Percentiles rank a stretch among this genome's conserved stretches.
Evolutionary conservation across 2,113 vertebrate species (phyloP).

Genomic region (Corydoras maculifer): DNA sequence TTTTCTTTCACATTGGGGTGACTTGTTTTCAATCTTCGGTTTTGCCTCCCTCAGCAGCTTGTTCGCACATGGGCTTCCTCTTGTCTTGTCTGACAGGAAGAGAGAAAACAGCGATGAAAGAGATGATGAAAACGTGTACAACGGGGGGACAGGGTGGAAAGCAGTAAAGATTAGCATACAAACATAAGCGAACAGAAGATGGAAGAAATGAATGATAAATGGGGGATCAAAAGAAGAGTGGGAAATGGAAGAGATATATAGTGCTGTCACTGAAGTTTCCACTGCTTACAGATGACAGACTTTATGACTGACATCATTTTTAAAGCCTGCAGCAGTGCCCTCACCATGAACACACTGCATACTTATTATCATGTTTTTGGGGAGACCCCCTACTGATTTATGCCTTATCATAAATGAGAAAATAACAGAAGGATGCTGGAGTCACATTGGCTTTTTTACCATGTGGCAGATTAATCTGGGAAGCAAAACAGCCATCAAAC

Average conservation of each 20-base stretch:
- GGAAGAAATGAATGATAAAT: not conserved
- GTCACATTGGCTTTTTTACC: not conserved
- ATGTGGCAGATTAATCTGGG: not conserved
- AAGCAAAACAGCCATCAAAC: not conserved
- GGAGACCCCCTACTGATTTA: not conserved
- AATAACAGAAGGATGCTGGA: not conserved
- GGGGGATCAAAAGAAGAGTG: not conserved
- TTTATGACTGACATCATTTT: not conserved
- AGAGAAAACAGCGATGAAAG: not conserved
- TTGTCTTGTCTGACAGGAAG: not conserved
- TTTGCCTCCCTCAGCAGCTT: not conserved
- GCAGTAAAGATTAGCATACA: not conserved
- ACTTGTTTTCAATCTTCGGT: not conserved
- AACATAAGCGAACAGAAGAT: not conserved
- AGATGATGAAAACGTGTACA: not conserved
- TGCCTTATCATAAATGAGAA: not conserved
- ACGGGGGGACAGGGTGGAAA: not conserved
- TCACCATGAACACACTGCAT: not conserved
- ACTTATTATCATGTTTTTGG: not conserved
- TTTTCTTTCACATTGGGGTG: not conserved
- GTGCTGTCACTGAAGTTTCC: constrained; percentile 1
- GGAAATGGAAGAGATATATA: not conserved
- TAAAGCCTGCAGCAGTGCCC: not conserved
- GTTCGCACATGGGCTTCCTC: not conserved
- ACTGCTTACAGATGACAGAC: not conserved